Percentiles rank a stretch among this genome's conserved stretches.
These are phyloP conservation scores for Margaritifera margaritifera DNA, from an alignment of 2,888 invertebrate species.

Conservation along the genomic window DNA sequence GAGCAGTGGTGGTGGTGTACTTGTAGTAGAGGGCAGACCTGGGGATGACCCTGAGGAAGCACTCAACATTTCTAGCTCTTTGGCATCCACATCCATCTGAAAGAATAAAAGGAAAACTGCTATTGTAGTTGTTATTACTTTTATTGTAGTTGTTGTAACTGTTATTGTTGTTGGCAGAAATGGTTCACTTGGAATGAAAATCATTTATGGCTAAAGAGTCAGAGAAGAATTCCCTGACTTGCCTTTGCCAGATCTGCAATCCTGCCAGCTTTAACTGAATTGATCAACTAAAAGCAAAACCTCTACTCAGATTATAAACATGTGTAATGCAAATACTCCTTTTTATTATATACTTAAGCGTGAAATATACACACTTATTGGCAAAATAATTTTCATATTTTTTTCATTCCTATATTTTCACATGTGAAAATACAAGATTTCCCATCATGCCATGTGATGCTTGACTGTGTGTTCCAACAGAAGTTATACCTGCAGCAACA, in stretches of 20 bases:
- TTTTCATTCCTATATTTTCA: too few species aligned
- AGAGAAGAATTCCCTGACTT: neutral
- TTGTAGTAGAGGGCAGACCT: constrained; percentile 28
- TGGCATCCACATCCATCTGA: constrained; percentile 57
- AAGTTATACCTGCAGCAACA: too few species aligned
- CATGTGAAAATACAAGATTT: too few species aligned
- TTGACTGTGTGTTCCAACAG: too few species aligned
- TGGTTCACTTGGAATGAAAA: constrained; percentile 2
- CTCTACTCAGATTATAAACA: neutral
- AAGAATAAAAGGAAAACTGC: constrained; percentile 4
- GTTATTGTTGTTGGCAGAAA: constrained; percentile 11
- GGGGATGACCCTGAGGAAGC: constrained; percentile 18
- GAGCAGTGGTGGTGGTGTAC: constrained; percentile 56
- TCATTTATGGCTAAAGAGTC: neutral
- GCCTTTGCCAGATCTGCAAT: too few species aligned
- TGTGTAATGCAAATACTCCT: too few species aligned
- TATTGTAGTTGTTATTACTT: constrained; percentile 4
- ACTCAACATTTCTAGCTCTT: constrained; percentile 36
- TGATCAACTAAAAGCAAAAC: neutral
- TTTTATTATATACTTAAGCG: too few species aligned
- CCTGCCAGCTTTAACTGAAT: neutral
- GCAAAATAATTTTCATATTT: too few species aligned
- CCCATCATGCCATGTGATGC: too few species aligned
- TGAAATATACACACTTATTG: too few species aligned
- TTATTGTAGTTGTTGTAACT: constrained; percentile 1